phyloP scores from a whole-genome alignment of 2,797 vertebrate genomes.

The Meriones psammophilus region DNA sequence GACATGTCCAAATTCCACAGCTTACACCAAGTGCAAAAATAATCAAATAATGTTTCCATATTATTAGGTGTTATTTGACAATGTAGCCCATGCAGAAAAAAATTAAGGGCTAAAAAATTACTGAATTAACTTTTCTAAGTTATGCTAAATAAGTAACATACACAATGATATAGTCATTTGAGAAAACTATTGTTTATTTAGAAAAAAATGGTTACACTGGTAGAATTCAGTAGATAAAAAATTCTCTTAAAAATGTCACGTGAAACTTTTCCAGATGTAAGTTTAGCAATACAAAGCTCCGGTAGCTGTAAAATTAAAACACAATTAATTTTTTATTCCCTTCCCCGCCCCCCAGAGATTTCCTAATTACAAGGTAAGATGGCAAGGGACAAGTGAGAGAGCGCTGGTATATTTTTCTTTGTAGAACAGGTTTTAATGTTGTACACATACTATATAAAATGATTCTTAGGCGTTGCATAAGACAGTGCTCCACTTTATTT shows the following conservation, averaged over 20 bases:
- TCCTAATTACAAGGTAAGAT: slow-evolving; percentile 93
- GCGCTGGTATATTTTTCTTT: slow-evolving; percentile 83
- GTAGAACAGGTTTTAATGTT: slow-evolving; percentile 91
- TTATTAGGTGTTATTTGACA: slow-evolving; percentile 47
- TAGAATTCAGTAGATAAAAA: slow-evolving; percentile 98
- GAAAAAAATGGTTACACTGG: slow-evolving; percentile 97
- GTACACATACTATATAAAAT: slow-evolving; percentile 98
- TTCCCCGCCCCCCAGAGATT: slow-evolving; percentile 86
- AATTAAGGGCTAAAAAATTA: slow-evolving; percentile 45
- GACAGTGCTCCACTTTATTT: slow-evolving; percentile 91
- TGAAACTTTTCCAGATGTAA: slow-evolving; percentile 93
- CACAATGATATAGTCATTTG: slow-evolving; percentile 94
- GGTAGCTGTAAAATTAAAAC: slow-evolving; percentile 92
- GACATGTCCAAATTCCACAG: not conserved
- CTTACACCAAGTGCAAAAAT: slow-evolving; percentile 27
- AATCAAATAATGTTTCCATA: slow-evolving; percentile 49
- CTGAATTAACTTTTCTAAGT: slow-evolving; percentile 62
- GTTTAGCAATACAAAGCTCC: slow-evolving; percentile 93
- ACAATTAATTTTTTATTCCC: slow-evolving; percentile 89
- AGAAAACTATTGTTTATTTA: slow-evolving; percentile 99
- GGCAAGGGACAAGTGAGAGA: slow-evolving; percentile 90
- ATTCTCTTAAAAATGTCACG: slow-evolving; percentile 95
- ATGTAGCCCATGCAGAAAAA: not conserved
- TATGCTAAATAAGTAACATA: slow-evolving; percentile 87
- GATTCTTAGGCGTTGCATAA: slow-evolving; percentile 93